These are phyloP conservation scores for Scaptomyza caliginosa DNA, from an alignment of 2,888 invertebrate genomes.

Conservation along the genomic window DNA sequence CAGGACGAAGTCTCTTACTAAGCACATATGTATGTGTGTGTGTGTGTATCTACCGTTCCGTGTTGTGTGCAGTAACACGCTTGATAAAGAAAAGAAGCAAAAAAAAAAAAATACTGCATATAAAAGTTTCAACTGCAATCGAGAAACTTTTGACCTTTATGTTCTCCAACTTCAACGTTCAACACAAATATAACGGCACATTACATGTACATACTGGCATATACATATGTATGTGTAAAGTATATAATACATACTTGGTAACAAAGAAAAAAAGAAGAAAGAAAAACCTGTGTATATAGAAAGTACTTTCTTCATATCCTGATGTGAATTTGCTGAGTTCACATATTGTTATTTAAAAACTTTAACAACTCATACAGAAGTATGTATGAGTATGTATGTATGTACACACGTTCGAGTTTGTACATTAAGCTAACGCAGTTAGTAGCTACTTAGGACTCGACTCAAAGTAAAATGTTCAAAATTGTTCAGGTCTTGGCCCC, in stretches of 20 bases:
- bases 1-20: conserved; percentile 30
- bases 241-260: conserved; percentile 2
- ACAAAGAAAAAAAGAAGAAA: too few relatives aligned
- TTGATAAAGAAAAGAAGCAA: conserved; percentile 64
- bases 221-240: conserved; percentile 12
- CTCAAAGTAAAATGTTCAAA: conserved; percentile 4
- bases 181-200: conserved; percentile 22
- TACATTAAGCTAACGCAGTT: conserved; percentile 9
- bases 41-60: conserved; percentile 26
- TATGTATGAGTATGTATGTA: background rate
- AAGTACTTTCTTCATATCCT: conserved; percentile 62
- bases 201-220: conserved; percentile 1
- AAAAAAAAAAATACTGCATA: conserved; percentile 59
- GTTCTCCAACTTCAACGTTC: conserved; percentile 44
- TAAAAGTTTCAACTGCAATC: conserved; percentile 71
- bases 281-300: conserved; percentile 7
- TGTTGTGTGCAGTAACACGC: conserved; percentile 59
- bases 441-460: conserved; percentile 3
- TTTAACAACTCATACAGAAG: conserved; percentile 32
- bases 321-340: conserved; percentile 46
- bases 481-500: background rate
- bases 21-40: conserved; percentile 2
- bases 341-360: conserved; percentile 58
- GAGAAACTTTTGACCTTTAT: conserved; percentile 80
- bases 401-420: conserved; percentile 1